A percentile compares a stretch with the other conserved stretches of the same genome.
These are phyloP conservation scores for Ethmia dodecea DNA, from an alignment of 2,888 invertebrate genomes.

Conservation along the genomic window DNA sequence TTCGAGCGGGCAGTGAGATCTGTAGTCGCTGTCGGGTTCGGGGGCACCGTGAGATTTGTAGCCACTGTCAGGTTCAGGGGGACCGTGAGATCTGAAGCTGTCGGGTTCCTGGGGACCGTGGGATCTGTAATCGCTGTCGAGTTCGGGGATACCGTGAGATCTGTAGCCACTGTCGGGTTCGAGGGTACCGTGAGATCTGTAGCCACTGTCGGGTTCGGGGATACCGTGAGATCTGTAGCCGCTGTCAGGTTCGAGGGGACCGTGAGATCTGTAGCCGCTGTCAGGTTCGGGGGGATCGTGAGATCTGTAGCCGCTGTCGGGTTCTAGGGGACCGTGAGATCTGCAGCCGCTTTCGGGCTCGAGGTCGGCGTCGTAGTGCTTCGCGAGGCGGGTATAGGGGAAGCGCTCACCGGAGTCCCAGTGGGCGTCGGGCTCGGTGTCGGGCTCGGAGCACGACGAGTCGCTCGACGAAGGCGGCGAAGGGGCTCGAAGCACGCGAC, in stretches of 20 bases:
- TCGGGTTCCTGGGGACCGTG: too few species aligned
- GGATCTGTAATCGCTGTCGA: neutral
- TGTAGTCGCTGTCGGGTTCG: too few species aligned
- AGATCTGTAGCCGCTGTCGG: neutral
- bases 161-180: too few species aligned
- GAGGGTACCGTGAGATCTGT: neutral
- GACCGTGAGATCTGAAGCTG: too few species aligned
- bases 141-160: neutral
- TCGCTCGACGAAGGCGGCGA: conserved; percentile 39
- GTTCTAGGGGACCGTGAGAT: neutral
- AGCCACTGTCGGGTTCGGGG: neutral
- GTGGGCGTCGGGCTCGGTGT: conserved; percentile 70
- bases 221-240: neutral
- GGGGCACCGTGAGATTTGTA: neutral
- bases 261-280: neutral
- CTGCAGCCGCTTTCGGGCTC: neutral
- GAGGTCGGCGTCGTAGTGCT: neutral
- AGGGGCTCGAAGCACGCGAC: conserved; percentile 26
- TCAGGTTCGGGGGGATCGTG: neutral
- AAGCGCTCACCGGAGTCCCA: conserved; percentile 87
- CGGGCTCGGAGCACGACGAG: conserved; percentile 51
- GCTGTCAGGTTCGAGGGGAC: neutral
- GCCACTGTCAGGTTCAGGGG: too few species aligned
- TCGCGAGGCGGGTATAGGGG: conserved; percentile 1
- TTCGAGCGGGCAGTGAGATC: too few species aligned